phyloP scores from a whole-genome alignment of 2,113 vertebrate genomes.

The Austrofundulus limnaeus region DNA sequence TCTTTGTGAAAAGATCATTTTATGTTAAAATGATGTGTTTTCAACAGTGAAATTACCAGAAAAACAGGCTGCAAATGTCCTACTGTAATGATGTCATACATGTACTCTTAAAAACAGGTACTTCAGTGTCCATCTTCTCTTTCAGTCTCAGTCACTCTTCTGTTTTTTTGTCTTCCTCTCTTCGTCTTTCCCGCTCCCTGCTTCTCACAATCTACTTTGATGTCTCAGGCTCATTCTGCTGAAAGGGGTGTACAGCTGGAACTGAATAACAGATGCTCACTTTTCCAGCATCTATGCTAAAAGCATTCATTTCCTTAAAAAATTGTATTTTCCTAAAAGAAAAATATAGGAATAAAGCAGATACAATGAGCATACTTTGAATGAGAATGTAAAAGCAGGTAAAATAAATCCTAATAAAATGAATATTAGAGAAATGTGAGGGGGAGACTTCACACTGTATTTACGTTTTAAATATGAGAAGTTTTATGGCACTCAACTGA shows the following conservation, averaged over 20 bases:
- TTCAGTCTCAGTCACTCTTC: slow-evolving; percentile 6
- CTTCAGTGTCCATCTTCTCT: slow-evolving; percentile 26
- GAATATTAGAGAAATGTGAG: slow-evolving; percentile 11
- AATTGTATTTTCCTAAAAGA: slow-evolving; percentile 41
- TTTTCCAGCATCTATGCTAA: slow-evolving; percentile 29
- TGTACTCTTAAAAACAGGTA: slow-evolving; percentile 30
- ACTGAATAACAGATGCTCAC: slow-evolving; percentile 48
- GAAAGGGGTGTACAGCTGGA: slow-evolving; percentile 46
- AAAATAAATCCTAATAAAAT: slow-evolving; percentile 5
- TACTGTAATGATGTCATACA: slow-evolving; percentile 23
- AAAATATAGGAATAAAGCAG: slow-evolving; percentile 12
- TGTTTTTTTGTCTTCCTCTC: slow-evolving; percentile 33
- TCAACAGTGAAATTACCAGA: not conserved
- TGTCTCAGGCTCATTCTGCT: slow-evolving; percentile 62
- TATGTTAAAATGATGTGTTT: slow-evolving; percentile 5
- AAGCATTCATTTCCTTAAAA: slow-evolving; percentile 58
- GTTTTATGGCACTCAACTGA: slow-evolving; percentile 48
- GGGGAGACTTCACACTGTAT: slow-evolving; percentile 8
- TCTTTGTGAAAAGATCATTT: slow-evolving; percentile 11
- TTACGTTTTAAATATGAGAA: slow-evolving; percentile 23
- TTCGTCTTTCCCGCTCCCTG: slow-evolving; percentile 7
- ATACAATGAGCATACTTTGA: slow-evolving; percentile 25
- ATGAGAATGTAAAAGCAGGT: slow-evolving; percentile 5
- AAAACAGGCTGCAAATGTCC: slow-evolving; percentile 12
- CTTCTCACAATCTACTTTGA: slow-evolving; percentile 58